These are phyloP conservation scores for Drosophila subpulchrella DNA, from an alignment of 1,140 invertebrate genomes.

Conservation along the genomic window DNA sequence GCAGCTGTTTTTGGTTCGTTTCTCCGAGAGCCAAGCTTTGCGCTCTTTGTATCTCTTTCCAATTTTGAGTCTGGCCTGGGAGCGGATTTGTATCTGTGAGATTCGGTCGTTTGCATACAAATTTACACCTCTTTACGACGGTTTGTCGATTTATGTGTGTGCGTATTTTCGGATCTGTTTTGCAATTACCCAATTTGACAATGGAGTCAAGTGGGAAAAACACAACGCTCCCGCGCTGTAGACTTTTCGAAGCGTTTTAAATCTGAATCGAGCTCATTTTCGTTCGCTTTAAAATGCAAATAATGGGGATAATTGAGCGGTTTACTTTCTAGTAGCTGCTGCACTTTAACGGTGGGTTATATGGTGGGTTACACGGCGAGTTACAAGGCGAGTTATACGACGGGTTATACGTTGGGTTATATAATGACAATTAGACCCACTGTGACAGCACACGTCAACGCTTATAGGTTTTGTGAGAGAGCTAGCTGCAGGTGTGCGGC, in stretches of 20 bases:
- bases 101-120: slow-evolving; percentile 69
- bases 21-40: slow-evolving; percentile 23
- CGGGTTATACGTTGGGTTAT: slow-evolving; percentile 20
- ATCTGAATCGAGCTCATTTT: slow-evolving; percentile 23
- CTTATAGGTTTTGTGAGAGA: slow-evolving; percentile 25
- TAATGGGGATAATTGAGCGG: slow-evolving; percentile 31
- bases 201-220: slow-evolving; percentile 44
- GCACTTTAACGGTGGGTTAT: slow-evolving; percentile 26
- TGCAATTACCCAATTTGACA: slow-evolving; percentile 70
- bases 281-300: slow-evolving; percentile 47
- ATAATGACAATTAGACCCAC: slow-evolving; percentile 50
- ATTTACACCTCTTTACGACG: slow-evolving; percentile 74
- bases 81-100: slow-evolving; percentile 2
- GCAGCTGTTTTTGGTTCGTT: slow-evolving; percentile 24
- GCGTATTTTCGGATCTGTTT: slow-evolving; percentile 44
- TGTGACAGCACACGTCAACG: slow-evolving; percentile 50
- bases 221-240: slow-evolving; percentile 1
- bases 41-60: slow-evolving; percentile 12
- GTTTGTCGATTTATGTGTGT: slow-evolving; percentile 54
- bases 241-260: slow-evolving; percentile 23
- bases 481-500: slow-evolving; percentile 27
- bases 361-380: slow-evolving; percentile 8
- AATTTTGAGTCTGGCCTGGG: slow-evolving; percentile 17
- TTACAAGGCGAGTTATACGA: slow-evolving; percentile 11
- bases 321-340: slow-evolving; percentile 27